Base-by-base conservation (phyloP, 1,140 invertebrate genomes). In the Penaeus japonicus region DNA sequence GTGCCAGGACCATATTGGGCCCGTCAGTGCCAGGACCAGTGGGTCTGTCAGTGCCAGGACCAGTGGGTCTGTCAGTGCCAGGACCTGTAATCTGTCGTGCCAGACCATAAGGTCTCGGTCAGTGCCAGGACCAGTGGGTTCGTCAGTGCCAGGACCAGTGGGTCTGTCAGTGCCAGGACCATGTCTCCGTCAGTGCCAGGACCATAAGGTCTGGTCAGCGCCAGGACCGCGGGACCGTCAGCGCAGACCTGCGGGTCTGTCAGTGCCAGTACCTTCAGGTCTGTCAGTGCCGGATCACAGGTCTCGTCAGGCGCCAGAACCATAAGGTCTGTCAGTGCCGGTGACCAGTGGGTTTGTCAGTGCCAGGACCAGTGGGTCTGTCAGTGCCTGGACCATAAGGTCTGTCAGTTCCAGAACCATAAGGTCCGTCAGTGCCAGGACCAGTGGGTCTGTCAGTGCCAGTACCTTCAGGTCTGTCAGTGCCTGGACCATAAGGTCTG, bases 271-370 rank as follows among this genome's bases (percentile, higher is more conserved):
- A 39, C 18, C 75, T 4, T 7, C 0, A n/a, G 75, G 75, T 78
- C 7, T 78, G 30, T 18, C 75, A 78, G 75, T 78, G 35, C 18
- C 75, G 75, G 32, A 78, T 4, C 24, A n/a, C 4, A 0, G 70
- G 70, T 15, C 27, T 32, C n/a, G 47, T 83, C 81, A 83, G 81
- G 81, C n/a, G 39, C 30, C 81, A 57, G 81, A 30, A 39, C 18
- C 81, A 35, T 53, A 24, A n/a, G 81, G 65, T 62, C 0, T 57
- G 81, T 83, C 81, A 83, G 81, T 57, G 81, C 20, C 75, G 39
- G 32, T 30, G 18, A 78, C 20, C 75, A 10, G n/a, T 17, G 22
- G 75, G 35, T 78, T 20, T 78, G 30, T 78, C 75, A 78, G 75
- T 78, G 75, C 18, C 75, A 0, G 47, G 57, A 32, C 4, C 57